phyloP scores from a whole-genome alignment of 2,888 invertebrate species.

The Dermolepida albohirtum region DNA sequence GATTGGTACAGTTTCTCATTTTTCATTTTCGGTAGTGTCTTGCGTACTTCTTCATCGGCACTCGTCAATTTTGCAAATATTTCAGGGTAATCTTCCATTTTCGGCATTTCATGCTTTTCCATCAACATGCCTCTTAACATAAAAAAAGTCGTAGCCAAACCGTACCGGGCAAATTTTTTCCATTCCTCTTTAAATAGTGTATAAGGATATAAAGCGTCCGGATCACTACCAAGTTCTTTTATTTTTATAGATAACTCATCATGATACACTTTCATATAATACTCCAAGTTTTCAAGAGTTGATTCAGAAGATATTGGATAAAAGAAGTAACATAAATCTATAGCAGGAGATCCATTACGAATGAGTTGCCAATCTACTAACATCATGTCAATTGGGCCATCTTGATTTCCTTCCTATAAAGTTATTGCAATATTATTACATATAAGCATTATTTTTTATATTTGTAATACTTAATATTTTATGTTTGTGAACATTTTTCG shows the following conservation, averaged over 20 bases:
- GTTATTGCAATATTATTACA: no score
- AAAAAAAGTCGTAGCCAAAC: no score
- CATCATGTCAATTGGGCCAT: background rate
- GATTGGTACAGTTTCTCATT: no score
- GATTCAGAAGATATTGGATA: slow-evolving; percentile 52
- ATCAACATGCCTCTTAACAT: no score
- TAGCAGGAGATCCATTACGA: slow-evolving; percentile 47
- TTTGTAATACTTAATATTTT: no score
- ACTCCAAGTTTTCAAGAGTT: slow-evolving; percentile 51
- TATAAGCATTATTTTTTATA: no score
- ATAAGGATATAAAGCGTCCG: slow-evolving; percentile 51
- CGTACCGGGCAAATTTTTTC: slow-evolving; percentile 36
- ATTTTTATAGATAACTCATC: slow-evolving; percentile 50
- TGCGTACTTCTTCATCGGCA: no score
- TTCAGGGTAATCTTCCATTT: no score
- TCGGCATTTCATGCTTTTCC: no score
- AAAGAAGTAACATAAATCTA: slow-evolving; percentile 56
- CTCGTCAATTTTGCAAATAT: no score
- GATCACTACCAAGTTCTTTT: slow-evolving; percentile 51
- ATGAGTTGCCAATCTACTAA: slow-evolving; percentile 42
- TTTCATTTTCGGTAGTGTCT: no score
- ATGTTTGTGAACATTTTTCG: no score
- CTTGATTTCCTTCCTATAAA: background rate
- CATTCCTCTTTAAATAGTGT: slow-evolving; percentile 50
- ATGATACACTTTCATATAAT: slow-evolving; percentile 53